Conservation (phyloP, 2,797 vertebrate genomes). For the Borostomias antarcticus region DNA sequence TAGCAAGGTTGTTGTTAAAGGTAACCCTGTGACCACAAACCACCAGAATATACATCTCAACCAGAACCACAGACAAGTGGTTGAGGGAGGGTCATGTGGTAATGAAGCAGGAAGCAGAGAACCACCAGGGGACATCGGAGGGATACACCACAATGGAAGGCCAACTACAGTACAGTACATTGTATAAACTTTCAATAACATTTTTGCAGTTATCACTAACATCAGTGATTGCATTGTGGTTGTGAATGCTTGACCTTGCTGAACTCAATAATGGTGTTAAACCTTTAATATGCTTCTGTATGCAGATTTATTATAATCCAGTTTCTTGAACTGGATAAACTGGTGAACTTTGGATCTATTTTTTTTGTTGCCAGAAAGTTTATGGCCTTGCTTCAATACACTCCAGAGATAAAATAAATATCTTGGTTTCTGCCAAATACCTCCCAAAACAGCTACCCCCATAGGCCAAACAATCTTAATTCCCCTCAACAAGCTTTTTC, state of each 20-base stretch:
- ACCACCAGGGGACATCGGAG: slow-evolving; percentile 52
- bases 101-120: slow-evolving; percentile 41
- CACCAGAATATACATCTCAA: slow-evolving; percentile 42
- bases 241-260: too few relatives aligned
- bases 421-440: slow-evolving; percentile 43
- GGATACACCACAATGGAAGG: too few relatives aligned
- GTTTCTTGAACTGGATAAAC: too few relatives aligned
- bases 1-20: slow-evolving; percentile 43
- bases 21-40: slow-evolving; percentile 48
- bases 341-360: too few relatives aligned
- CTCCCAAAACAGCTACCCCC: slow-evolving; percentile 34
- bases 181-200: too few relatives aligned
- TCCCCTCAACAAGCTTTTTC: slow-evolving; percentile 36
- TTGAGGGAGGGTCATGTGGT: slow-evolving; percentile 33
- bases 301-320: too few relatives aligned
- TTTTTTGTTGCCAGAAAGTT: slow-evolving; percentile 44
- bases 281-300: too few relatives aligned
- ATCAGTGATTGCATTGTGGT: too few relatives aligned
- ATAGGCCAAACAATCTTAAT: slow-evolving; percentile 39
- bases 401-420: slow-evolving; percentile 40
- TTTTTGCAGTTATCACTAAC: too few relatives aligned
- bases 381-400: slow-evolving; percentile 21
- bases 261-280: too few relatives aligned
- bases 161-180: too few relatives aligned
- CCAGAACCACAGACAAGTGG: slow-evolving; percentile 31